phyloP scores from a whole-genome alignment of 2,888 invertebrate species.

The Brenthis hecate region DNA sequence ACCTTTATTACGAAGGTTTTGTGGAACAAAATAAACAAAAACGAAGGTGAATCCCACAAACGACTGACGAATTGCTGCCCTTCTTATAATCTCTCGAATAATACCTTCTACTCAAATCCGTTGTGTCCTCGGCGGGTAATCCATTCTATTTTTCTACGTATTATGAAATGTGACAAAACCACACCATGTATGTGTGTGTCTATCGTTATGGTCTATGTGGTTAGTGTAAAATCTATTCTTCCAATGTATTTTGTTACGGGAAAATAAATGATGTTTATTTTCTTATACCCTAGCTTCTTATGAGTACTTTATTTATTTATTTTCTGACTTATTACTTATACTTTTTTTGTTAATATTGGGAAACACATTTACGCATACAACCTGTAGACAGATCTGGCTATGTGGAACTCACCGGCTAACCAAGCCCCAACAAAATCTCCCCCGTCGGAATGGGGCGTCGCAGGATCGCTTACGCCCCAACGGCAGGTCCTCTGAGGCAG shows the following conservation, averaged over 20 bases:
- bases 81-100: conserved; percentile 41
- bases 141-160: conserved; percentile 42
- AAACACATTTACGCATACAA: too few relatives aligned
- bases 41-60: conserved; percentile 9
- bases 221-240: conserved; percentile 23
- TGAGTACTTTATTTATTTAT: too few relatives aligned
- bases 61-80: conserved; percentile 38
- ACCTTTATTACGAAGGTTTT: conserved; percentile 13
- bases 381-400: too few relatives aligned
- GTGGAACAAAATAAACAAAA: conserved; percentile 16
- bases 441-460: too few relatives aligned
- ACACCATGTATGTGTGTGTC: conserved; percentile 40
- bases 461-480: too few relatives aligned
- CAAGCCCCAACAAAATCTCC: too few relatives aligned
- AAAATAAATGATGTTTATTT: too few relatives aligned
- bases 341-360: too few relatives aligned
- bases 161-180: conserved; percentile 42
- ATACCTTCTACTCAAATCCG: conserved; percentile 38
- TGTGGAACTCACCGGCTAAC: too few relatives aligned
- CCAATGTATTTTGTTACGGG: not conserved
- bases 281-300: too few relatives aligned
- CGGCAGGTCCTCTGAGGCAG: too few relatives aligned
- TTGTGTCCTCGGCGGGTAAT: conserved; percentile 39
- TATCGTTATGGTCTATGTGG: conserved; percentile 28
- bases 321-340: too few relatives aligned